phyloP scores from a whole-genome alignment of 2,113 vertebrate genomes.

The Hemibagrus wyckioides region DNA sequence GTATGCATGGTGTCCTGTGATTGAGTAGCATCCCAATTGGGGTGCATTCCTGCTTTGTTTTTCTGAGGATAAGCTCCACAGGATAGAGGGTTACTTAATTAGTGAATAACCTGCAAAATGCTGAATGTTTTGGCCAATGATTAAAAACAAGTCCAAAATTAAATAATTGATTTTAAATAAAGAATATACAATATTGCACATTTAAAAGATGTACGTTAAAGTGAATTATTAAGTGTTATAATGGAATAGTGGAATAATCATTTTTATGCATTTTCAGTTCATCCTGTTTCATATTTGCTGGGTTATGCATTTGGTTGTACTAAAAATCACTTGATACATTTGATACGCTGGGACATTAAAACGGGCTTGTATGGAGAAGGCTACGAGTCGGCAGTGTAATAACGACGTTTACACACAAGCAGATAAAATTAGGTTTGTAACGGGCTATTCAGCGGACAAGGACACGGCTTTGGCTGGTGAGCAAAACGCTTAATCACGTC shows the following conservation, averaged over 20 bases:
- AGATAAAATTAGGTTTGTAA: not conserved
- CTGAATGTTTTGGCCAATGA: not conserved
- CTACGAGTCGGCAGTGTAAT: not conserved
- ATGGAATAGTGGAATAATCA: no score
- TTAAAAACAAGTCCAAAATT: not conserved
- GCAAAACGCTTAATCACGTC: slow-evolving; percentile 25
- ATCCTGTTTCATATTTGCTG: not conserved
- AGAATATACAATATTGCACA: not conserved
- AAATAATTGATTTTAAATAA: not conserved
- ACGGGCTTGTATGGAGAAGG: not conserved
- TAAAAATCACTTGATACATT: not conserved
- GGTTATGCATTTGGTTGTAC: not conserved
- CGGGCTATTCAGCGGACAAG: slow-evolving; percentile 7
- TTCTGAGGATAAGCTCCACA: not conserved
- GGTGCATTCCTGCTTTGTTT: not conserved
- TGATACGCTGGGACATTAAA: slow-evolving; percentile 10
- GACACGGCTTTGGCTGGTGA: slow-evolving; percentile 7
- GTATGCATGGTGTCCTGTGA: not conserved
- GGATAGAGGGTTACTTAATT: not conserved
- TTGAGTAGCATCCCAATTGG: not conserved
- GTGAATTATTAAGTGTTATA: not conserved
- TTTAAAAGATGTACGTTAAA: not conserved
- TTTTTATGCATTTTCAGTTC: not conserved
- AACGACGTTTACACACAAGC: slow-evolving; percentile 1
- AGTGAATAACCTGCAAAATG: not conserved